A percentile compares a stretch with the other conserved stretches of the same genome.
These are phyloP conservation scores for Peromyscus leucopus DNA, from an alignment of 2,113 vertebrate genomes.

Conservation along the genomic window DNA sequence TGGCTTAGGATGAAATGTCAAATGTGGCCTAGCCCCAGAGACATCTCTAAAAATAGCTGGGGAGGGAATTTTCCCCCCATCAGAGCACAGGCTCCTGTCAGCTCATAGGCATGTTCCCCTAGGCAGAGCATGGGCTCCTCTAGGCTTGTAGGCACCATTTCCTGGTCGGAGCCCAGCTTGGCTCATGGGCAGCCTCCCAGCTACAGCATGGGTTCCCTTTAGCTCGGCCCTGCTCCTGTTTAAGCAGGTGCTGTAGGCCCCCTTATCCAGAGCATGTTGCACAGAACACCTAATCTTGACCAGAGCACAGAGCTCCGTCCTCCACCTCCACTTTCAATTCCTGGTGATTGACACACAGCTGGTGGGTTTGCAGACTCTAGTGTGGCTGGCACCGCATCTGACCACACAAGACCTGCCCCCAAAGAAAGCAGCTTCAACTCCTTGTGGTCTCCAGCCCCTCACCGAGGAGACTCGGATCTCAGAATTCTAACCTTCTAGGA, in stretches of 20 bases:
- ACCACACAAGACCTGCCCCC: background rate
- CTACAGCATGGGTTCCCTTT: background rate
- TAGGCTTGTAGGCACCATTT: background rate
- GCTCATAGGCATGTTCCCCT: background rate
- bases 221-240: fast-evolving
- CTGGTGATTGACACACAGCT: no score
- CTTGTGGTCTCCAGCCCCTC: background rate
- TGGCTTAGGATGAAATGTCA: background rate
- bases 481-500: background rate
- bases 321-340: background rate
- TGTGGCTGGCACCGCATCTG: background rate
- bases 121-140: background rate
- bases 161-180: background rate
- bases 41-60: background rate
- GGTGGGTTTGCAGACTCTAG: background rate
- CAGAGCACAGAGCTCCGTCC: fast-evolving
- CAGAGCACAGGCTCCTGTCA: fast-evolving
- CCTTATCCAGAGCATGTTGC: fast-evolving
- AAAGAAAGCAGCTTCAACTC: background rate
- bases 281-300: background rate
- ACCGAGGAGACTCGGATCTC: background rate
- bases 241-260: fast-evolving
- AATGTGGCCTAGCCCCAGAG: background rate
- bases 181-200: background rate
- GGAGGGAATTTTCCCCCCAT: background rate